A percentile compares a stretch with the other conserved stretches of the same genome.
phyloP scores from a whole-genome alignment of 1,140 invertebrate genomes.

The Pantala flavescens region DNA sequence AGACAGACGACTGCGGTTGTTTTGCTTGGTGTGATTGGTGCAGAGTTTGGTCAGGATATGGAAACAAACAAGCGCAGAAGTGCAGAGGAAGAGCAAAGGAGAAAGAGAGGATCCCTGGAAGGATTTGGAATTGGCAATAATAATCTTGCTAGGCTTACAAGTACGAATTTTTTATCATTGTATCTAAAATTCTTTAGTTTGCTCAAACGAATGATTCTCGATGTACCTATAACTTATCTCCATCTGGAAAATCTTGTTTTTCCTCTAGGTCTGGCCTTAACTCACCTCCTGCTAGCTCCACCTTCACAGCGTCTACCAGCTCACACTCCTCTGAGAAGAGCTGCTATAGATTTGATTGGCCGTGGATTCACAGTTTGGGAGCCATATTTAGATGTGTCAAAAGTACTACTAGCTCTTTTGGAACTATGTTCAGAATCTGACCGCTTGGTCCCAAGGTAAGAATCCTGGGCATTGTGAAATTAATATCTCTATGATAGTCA shows the following conservation, averaged over 20 bases:
- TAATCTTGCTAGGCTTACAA: constrained; percentile 80
- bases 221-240: neutral
- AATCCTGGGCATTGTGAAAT: neutral
- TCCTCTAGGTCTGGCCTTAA: constrained; percentile 65
- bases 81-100: constrained; percentile 40
- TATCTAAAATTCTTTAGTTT: neutral
- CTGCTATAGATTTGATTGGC: constrained; percentile 92
- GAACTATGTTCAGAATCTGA: constrained; percentile 92
- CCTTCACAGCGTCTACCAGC: constrained; percentile 68
- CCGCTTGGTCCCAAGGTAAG: constrained; percentile 68
- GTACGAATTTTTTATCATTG: constrained; percentile 34
- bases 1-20: constrained; percentile 97
- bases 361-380: constrained; percentile 98
- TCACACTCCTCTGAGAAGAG: constrained; percentile 80
- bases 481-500: too few relatives aligned
- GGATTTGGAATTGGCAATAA: constrained; percentile 86
- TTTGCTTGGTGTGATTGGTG: constrained; percentile 90
- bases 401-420: constrained; percentile 77
- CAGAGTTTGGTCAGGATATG: constrained; percentile 92
- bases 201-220: neutral
- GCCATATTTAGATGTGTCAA: constrained; percentile 93
- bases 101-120: constrained; percentile 70
- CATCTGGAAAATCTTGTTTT: constrained; percentile 18
- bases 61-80: constrained; percentile 27
- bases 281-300: constrained; percentile 84